Evolutionary conservation across 35 echinoderm and acorn worm genomes (phyloP).

Genomic region (Stichopus chloronotus): DNA sequence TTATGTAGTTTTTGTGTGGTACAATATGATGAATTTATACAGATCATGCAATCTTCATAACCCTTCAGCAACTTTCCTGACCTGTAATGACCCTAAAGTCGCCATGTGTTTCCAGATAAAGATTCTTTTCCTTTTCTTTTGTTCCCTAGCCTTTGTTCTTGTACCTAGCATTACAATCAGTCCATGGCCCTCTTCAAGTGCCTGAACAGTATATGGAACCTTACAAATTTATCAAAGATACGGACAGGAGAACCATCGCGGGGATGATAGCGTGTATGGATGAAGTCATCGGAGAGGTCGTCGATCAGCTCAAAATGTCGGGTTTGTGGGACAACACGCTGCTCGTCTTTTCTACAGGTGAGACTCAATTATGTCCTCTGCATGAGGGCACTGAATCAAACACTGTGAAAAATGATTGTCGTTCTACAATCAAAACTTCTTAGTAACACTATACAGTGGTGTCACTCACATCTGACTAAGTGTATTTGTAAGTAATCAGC

Average conservation of each 20-base stretch:
- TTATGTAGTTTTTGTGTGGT: too few relatives aligned
- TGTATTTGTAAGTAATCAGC: too few relatives aligned
- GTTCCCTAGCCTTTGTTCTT: conserved; percentile 63
- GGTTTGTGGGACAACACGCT: conserved; percentile 68
- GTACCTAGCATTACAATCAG: conserved; percentile 72
- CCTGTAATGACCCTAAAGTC: too few relatives aligned
- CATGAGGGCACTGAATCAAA: too few relatives aligned
- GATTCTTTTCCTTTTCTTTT: neutral
- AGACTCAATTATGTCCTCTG: neutral
- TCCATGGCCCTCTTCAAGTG: conserved; percentile 71
- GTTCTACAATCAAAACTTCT: neutral
- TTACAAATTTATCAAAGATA: conserved; percentile 46
- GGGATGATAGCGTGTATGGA: conserved; percentile 79
- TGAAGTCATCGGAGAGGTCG: conserved; percentile 66
- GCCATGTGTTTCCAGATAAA: too few relatives aligned
- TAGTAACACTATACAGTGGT: too few relatives aligned
- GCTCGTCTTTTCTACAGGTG: conserved; percentile 73
- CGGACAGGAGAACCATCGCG: conserved; percentile 33
- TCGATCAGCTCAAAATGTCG: conserved; percentile 41
- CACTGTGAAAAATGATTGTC: neutral
- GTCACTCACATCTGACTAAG: too few relatives aligned
- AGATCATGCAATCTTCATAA: too few relatives aligned
- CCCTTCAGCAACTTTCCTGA: too few relatives aligned
- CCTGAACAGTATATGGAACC: conserved; percentile 56
- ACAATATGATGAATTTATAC: too few relatives aligned